Evolutionary conservation across 1,140 invertebrate species (phyloP).

Genomic region (Aphelinus atriplicis): DNA sequence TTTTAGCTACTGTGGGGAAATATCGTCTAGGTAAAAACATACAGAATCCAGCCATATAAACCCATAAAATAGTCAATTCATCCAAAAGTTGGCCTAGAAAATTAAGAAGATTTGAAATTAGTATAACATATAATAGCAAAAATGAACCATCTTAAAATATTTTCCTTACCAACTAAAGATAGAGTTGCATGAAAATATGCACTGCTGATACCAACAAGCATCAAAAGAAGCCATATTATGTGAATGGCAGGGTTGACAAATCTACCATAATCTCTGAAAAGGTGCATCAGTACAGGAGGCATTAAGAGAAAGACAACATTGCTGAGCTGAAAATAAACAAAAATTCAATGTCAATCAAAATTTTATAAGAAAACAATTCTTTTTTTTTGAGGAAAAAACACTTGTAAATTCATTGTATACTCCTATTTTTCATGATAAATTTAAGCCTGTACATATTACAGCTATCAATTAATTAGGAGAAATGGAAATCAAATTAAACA

Average conservation of each 20-base stretch:
- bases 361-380: too few relatives aligned
- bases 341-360: conserved; percentile 10
- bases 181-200: conserved; percentile 87
- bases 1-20: conserved; percentile 73
- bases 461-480: too few relatives aligned
- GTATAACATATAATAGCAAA: conserved; percentile 6
- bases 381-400: too few relatives aligned
- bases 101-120: conserved; percentile 32
- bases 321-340: conserved; percentile 70
- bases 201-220: conserved; percentile 81
- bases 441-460: too few relatives aligned
- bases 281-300: conserved; percentile 78
- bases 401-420: too few relatives aligned
- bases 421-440: too few relatives aligned
- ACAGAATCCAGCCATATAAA: conserved; percentile 79
- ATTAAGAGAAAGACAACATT: conserved; percentile 81
- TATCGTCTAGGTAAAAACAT: conserved; percentile 78
- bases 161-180: conserved; percentile 74
- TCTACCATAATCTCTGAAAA: conserved; percentile 79
- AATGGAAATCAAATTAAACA: too few relatives aligned
- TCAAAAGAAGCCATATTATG: conserved; percentile 79
- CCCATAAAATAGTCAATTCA: conserved; percentile 83
- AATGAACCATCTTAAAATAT: not conserved
- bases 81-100: conserved; percentile 77
- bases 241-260: conserved; percentile 80